phyloP scores from a whole-genome alignment of 2,888 invertebrate species.

The Anthrax anthrax region DNA sequence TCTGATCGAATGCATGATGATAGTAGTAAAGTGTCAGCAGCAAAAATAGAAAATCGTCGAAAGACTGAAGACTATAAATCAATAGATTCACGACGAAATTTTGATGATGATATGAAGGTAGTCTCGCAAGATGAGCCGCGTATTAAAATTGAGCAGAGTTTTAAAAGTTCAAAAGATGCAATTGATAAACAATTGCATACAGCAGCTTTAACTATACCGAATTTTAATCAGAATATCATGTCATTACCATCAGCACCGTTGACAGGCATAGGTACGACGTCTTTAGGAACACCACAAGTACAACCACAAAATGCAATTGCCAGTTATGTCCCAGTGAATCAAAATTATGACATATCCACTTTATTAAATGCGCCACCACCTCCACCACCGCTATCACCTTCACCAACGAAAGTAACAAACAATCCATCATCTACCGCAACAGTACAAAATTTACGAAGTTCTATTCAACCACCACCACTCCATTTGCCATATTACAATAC shows the following conservation, averaged over 20 bases:
- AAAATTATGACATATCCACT: constrained; percentile 10
- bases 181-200: constrained; percentile 11
- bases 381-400: constrained; percentile 13
- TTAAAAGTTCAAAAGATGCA: not conserved
- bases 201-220: constrained; percentile 15
- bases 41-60: too few species aligned
- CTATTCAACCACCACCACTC: constrained; percentile 5
- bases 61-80: too few species aligned
- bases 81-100: not conserved
- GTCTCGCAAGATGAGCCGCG: not conserved
- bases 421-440: constrained; percentile 3
- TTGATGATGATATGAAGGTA: not conserved
- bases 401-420: constrained; percentile 19
- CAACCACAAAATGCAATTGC: constrained; percentile 10
- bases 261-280: not conserved
- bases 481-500: constrained; percentile 30
- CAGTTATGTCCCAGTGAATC: constrained; percentile 9
- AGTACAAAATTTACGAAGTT: constrained; percentile 2
- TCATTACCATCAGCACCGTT: constrained; percentile 3
- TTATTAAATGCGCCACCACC: constrained; percentile 18
- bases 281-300: not conserved
- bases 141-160: not conserved
- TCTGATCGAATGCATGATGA: too few species aligned
- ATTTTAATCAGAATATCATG: constrained; percentile 13
- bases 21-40: too few species aligned